These are phyloP conservation scores for Epinotia demarniana DNA, from an alignment of 2,888 invertebrate species.

Conservation along the genomic window DNA sequence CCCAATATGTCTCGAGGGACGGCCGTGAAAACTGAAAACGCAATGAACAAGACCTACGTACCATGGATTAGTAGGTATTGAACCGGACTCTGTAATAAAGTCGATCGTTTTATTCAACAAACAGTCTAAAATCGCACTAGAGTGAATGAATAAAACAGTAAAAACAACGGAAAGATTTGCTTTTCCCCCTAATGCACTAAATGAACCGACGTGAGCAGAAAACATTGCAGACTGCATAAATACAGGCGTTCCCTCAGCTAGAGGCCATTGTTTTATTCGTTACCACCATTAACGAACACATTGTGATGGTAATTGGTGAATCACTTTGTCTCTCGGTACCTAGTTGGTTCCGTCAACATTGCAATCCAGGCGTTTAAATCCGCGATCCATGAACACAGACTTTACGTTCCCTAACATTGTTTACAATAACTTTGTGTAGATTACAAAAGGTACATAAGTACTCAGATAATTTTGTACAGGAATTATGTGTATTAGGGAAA, in stretches of 20 bases:
- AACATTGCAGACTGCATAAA: conserved; percentile 42
- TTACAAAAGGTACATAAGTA: background rate
- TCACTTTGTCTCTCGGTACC: conserved; percentile 57
- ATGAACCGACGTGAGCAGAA: conserved; percentile 32
- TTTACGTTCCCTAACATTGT: background rate
- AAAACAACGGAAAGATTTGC: background rate
- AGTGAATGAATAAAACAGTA: background rate
- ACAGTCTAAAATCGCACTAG: background rate
- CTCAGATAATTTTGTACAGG: background rate
- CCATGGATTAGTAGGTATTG: background rate
- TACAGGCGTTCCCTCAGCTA: conserved; percentile 66
- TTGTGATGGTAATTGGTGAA: conserved; percentile 74
- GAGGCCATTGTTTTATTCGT: conserved; percentile 52
- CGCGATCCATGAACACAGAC: background rate
- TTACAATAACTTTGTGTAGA: conserved; percentile 2
- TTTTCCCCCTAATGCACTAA: conserved; percentile 27
- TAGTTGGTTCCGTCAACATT: conserved; percentile 42
- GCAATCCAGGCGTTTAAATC: background rate
- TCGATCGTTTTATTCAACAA: background rate
- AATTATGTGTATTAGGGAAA: background rate
- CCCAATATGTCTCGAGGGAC: conserved; percentile 1
- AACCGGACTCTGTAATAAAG: background rate
- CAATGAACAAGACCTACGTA: background rate
- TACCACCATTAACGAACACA: conserved; percentile 61
- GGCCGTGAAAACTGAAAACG: background rate